These are phyloP conservation scores for Cossypha polioptera DNA, from an alignment of 2,797 vertebrate genomes.

Conservation along the genomic window DNA sequence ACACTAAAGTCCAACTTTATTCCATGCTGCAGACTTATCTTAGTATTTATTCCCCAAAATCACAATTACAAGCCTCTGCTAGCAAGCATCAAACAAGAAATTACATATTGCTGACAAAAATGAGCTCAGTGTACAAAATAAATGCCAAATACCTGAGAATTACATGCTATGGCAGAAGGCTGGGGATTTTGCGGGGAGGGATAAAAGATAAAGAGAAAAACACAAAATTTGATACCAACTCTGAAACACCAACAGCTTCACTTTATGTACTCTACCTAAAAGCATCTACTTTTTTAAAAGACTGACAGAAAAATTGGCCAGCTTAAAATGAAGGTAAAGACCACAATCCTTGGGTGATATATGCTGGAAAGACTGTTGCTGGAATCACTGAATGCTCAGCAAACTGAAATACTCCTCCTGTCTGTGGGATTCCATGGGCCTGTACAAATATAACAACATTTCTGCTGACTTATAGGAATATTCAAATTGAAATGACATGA, in stretches of 20 bases:
- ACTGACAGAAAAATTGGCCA: neutral
- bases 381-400: neutral
- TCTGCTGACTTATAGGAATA: neutral
- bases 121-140: neutral
- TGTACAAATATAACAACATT: neutral
- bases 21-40: neutral
- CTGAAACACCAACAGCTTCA: neutral
- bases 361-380: neutral
- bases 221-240: neutral
- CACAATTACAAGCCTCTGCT: neutral
- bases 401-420: neutral
- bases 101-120: neutral
- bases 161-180: neutral
- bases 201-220: neutral
- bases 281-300: neutral
- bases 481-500: neutral
- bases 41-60: neutral
- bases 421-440: neutral
- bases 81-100: neutral
- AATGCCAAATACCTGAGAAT: constrained; percentile 3
- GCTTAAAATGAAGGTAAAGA: neutral
- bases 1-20: neutral
- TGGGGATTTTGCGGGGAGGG: rapidly evolving
- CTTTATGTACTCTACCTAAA: neutral
- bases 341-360: neutral